phyloP scores from a whole-genome alignment of 2,797 vertebrate genomes.

The Hephaestus fuliginosus region DNA sequence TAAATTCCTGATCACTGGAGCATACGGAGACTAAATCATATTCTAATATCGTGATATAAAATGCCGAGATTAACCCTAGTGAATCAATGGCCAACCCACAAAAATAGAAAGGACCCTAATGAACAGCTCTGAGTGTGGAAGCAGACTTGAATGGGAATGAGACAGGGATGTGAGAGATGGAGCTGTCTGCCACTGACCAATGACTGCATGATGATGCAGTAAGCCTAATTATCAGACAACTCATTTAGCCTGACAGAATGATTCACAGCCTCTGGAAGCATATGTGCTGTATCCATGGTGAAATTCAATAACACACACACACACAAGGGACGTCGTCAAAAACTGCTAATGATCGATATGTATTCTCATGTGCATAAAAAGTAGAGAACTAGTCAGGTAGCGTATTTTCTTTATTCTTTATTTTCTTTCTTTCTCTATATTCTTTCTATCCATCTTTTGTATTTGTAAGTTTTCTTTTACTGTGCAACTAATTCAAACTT shows the following conservation, averaged over 20 bases:
- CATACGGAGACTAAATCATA: slow-evolving; percentile 7
- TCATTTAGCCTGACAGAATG: slow-evolving; percentile 74
- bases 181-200: slow-evolving; percentile 60
- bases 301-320: slow-evolving; percentile 32
- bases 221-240: slow-evolving; percentile 65
- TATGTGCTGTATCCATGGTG: slow-evolving; percentile 43
- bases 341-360: neutral
- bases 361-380: neutral
- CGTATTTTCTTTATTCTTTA: neutral
- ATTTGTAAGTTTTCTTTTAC: neutral
- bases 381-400: neutral
- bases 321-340: neutral
- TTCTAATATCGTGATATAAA: slow-evolving; percentile 14
- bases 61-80: slow-evolving; percentile 2
- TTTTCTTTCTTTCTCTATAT: neutral
- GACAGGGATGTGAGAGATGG: slow-evolving; percentile 51
- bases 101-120: slow-evolving; percentile 29
- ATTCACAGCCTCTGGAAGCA: slow-evolving; percentile 62
- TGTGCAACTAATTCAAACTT: slow-evolving; percentile 2
- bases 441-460: neutral
- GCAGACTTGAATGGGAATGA: slow-evolving; percentile 51
- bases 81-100: slow-evolving; percentile 10
- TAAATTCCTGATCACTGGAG: slow-evolving; percentile 19
- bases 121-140: slow-evolving; percentile 20
- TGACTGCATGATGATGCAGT: slow-evolving; percentile 60